Evolutionary conservation across 2,888 invertebrate genomes (phyloP), one percentile per base, ranked within the genome.

Genomic region (Synanthedon tipuliformis): DNA sequence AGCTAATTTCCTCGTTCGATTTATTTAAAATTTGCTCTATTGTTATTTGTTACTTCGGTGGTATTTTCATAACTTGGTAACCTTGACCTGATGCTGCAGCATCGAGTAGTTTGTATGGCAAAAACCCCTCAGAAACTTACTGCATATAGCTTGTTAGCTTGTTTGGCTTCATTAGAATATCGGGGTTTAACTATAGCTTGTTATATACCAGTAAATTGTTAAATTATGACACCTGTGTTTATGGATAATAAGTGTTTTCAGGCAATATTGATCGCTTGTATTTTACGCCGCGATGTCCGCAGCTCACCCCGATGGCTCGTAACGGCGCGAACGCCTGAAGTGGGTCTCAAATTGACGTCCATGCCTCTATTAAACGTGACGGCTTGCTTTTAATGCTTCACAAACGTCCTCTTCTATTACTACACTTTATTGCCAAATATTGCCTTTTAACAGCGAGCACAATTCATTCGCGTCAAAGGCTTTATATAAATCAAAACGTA

Each of bases 331-430:
- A 34, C 34, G 60, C 58, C 62, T 71, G 69, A 73, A 73, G 71
- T 70, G 74, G 71, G 69, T 73, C 71, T 64, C 66, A 70, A 72
- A 75, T 74, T 73, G 77, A 75, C 74, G 73, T 66, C 72, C 69
- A 65, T 68, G 66, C 66, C 70, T 67, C 64, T 71, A 71, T 74
- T 72, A 74, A 65, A 63, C 68, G 69, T 65, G 69, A 71, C 61
- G 68, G 61, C 64, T 63, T 65, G 64, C 71, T 69, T 70, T 73
- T 75, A 71, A 73, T 73, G 73, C 67, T 66, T 71, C 65, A 59
- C 62, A 63, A 56, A 56, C 63, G 65, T 67, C 71, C 58, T 58
- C 58, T 60, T 59, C 62, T 55, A 63, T 68, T 62, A 63, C 55
- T 50, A 45, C 56, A n/a, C 15, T 45, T n/a, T 45, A 45, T 45